Conservation (phyloP, 2,113 vertebrate species). For the Pollimyrus isidori region DNA sequence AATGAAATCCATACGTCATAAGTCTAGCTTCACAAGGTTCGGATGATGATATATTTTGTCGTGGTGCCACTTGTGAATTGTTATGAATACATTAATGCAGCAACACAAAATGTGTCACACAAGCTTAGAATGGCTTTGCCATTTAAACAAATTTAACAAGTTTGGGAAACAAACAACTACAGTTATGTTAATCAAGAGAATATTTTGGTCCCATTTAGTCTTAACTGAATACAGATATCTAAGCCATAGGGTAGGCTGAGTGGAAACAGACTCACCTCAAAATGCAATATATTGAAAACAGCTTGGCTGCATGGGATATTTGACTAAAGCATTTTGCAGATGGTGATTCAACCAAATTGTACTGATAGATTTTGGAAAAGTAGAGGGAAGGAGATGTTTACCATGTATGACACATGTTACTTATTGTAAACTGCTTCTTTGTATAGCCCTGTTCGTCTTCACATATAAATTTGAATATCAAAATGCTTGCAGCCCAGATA, state of each 20-base stretch:
- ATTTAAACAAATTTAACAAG: not conserved
- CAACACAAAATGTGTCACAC: not conserved
- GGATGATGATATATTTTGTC: not conserved
- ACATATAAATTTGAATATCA: not conserved
- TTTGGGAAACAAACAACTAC: not conserved
- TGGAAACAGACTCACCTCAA: slow-evolving; percentile 30
- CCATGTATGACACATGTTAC: slow-evolving; percentile 33
- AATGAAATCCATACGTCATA: not conserved
- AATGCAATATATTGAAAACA: not conserved
- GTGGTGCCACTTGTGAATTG: not conserved
- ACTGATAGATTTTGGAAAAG: not conserved
- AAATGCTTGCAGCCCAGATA: not conserved
- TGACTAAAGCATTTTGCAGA: slow-evolving; percentile 12
- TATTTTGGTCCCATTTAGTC: not conserved
- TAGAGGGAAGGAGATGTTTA: slow-evolving; percentile 31
- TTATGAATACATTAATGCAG: not conserved
- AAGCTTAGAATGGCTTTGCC: slow-evolving; percentile 4
- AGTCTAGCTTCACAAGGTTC: not conserved
- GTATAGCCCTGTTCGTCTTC: slow-evolving; percentile 2
- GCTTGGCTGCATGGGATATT: slow-evolving; percentile 18
- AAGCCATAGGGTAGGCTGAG: slow-evolving; percentile 27
- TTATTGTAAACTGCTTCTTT: not conserved
- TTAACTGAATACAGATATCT: slow-evolving; percentile 37
- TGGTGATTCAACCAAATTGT: not conserved
- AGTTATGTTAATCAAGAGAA: not conserved